Percentiles rank a stretch among this genome's conserved stretches.
phyloP scores from a whole-genome alignment of 2,113 vertebrate genomes.

The Proterorhinus semilunaris region DNA sequence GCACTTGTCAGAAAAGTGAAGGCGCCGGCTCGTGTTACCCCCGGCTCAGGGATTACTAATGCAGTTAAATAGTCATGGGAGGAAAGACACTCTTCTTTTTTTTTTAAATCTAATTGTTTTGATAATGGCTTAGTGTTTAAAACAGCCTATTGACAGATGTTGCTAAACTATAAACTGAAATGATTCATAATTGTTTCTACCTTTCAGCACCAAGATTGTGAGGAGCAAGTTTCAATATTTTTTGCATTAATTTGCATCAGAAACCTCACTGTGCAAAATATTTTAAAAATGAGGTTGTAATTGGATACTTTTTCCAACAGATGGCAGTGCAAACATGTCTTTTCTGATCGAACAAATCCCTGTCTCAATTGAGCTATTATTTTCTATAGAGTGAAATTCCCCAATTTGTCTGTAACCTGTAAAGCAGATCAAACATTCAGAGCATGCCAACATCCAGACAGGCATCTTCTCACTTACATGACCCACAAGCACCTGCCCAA shows the following conservation, averaged over 20 bases:
- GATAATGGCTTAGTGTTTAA: no score
- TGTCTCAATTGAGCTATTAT: not conserved
- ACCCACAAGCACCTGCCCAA: not conserved
- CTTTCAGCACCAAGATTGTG: no score
- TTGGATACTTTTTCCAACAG: slow-evolving; percentile 39
- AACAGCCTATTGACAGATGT: no score
- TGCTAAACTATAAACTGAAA: no score
- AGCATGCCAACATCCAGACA: not conserved
- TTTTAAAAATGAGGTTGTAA: slow-evolving; percentile 12
- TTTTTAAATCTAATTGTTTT: not conserved
- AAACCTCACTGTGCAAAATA: no score
- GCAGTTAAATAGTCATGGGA: slow-evolving; percentile 18
- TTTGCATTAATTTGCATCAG: no score
- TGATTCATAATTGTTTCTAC: no score
- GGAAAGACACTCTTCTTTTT: not conserved
- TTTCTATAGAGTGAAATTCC: not conserved
- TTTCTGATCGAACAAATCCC: not conserved
- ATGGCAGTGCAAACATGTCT: slow-evolving; percentile 34
- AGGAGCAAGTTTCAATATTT: no score
- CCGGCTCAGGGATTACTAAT: not conserved
- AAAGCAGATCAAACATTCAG: not conserved
- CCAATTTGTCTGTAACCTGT: not conserved
- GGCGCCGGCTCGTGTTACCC: slow-evolving; percentile 32
- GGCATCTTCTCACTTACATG: slow-evolving; percentile 1
- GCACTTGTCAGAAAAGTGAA: slow-evolving; percentile 19